These are phyloP conservation scores for Dicrurus megarhynchus DNA, from an alignment of 2,113 vertebrate genomes.

Conservation along the genomic window DNA sequence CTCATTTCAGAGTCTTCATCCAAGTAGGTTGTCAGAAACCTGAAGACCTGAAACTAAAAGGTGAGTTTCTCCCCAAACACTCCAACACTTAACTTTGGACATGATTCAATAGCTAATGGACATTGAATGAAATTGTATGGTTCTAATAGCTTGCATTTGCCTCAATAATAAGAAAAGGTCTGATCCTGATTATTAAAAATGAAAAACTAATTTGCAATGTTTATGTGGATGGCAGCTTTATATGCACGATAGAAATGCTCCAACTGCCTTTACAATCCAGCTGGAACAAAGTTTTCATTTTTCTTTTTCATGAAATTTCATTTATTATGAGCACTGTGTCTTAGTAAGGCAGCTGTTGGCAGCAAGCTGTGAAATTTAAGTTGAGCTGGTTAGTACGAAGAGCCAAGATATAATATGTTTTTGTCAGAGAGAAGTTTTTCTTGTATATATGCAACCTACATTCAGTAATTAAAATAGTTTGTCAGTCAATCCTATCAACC, in stretches of 20 bases:
- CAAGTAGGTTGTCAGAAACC: not conserved
- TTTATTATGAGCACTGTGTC: slow-evolving; percentile 61
- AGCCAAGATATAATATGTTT: slow-evolving; percentile 61
- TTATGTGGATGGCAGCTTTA: slow-evolving; percentile 53
- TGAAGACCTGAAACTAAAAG: slow-evolving; percentile 3
- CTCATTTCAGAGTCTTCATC: not conserved
- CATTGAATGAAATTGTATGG: not conserved
- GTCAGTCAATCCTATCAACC: not conserved
- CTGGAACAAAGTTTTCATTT: slow-evolving; percentile 69
- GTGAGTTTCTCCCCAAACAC: slow-evolving; percentile 14
- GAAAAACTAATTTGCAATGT: slow-evolving; percentile 58
- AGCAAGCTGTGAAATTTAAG: slow-evolving; percentile 68
- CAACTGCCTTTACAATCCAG: slow-evolving; percentile 51
- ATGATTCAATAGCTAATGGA: slow-evolving; percentile 37
- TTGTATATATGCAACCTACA: not conserved
- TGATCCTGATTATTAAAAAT: slow-evolving; percentile 55
- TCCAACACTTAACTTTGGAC: not conserved
- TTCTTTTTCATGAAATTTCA: slow-evolving; percentile 55
- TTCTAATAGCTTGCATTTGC: slow-evolving; percentile 9
- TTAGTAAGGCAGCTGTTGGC: slow-evolving; percentile 70
- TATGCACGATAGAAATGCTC: slow-evolving; percentile 23
- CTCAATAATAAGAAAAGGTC: not conserved
- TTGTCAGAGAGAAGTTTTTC: slow-evolving; percentile 51
- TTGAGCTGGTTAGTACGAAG: slow-evolving; percentile 39
- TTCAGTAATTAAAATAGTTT: slow-evolving; percentile 28